Evolutionary conservation across 1,140 invertebrate genomes (phyloP), one percentile per base, ranked within the genome.

Genomic region (Cryptotermes secundus): DNA sequence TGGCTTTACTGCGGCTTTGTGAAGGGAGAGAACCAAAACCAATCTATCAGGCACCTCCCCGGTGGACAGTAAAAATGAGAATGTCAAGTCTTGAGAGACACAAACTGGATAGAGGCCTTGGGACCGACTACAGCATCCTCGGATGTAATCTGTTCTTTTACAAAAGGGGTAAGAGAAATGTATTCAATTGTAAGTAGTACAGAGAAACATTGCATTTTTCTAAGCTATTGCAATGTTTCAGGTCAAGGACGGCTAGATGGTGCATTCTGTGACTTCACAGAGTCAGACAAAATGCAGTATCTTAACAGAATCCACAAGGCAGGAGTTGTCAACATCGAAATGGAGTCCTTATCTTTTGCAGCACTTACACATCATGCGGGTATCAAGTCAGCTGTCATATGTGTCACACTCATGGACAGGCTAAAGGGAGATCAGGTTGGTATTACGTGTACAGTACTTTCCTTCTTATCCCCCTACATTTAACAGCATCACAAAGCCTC

Each of bases 251-350:
- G 99, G 84, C 89, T 99, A 84, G 98, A 99, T 89, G 99, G 99
- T 2, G 97, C 98, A 10, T 99, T 99, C 90, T 99, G 98, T 89
- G 97, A 99, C 84, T 99, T 97, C 90, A 94, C 92, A 2, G 95
- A 97, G 88, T 90, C 92, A 1, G 98, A 99, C 80, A 99, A 99
- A 90, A 94, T 97, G 92, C 93, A 94, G 26, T 99, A 97, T 88
- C 90, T 99, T 83, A 91, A 94, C 53, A 92, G 94, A 85, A 88
- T 99, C 82, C 92, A 95, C 72, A 92, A 95, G 34, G 89, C 93
- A 34, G 97, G 96, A 2, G 95, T 99, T 7, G 92, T 96, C 1
- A 99, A 99, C 89, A 99, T 99, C 86, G 99, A 99, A 91, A 99
- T 99, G 98, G 99, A 99, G 90, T 95, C 96, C 2, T 92, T 96